A percentile compares a stretch with the other conserved stretches of the same genome.
Conservation (phyloP, 2,888 invertebrate species). For the Caenorhabditis afra region DNA sequence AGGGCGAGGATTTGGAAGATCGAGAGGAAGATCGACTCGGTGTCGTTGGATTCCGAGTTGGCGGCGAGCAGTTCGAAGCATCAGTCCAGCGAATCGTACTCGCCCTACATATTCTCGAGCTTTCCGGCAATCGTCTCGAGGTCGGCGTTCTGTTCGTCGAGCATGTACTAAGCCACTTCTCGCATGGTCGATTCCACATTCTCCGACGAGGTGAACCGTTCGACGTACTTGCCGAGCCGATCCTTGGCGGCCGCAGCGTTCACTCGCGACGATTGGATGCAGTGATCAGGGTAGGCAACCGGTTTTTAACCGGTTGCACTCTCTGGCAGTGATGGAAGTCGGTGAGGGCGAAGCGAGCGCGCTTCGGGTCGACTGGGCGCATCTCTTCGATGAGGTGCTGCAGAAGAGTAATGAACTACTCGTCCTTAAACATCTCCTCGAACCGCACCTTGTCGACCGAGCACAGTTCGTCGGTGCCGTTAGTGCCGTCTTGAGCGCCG, state of each 20-base stretch:
- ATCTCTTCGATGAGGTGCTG: conserved; percentile 83
- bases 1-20: conserved; percentile 93
- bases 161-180: conserved; percentile 90
- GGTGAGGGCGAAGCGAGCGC: conserved; percentile 66
- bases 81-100: conserved; percentile 88
- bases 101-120: conserved; percentile 90
- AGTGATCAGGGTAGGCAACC: too few relatives aligned
- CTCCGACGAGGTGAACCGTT: too few relatives aligned
- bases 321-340: conserved; percentile 95
- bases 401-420: conserved; percentile 92
- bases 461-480: conserved; percentile 87
- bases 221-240: conserved; percentile 81
- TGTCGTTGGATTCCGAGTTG: too few relatives aligned
- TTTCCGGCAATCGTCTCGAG: too few relatives aligned
- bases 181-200: conserved; percentile 62
- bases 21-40: conserved; percentile 90
- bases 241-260: too few relatives aligned
- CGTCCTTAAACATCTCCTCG: conserved; percentile 87
- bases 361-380: conserved; percentile 82
- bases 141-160: too few relatives aligned
- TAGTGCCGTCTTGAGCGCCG: conserved; percentile 86
- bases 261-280: conserved; percentile 88
- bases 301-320: too few relatives aligned
- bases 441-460: conserved; percentile 89
- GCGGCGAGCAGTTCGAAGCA: conserved; percentile 91